Evolutionary conservation across 2,888 invertebrate genomes (phyloP).

Genomic region (Craniophora ligustri): DNA sequence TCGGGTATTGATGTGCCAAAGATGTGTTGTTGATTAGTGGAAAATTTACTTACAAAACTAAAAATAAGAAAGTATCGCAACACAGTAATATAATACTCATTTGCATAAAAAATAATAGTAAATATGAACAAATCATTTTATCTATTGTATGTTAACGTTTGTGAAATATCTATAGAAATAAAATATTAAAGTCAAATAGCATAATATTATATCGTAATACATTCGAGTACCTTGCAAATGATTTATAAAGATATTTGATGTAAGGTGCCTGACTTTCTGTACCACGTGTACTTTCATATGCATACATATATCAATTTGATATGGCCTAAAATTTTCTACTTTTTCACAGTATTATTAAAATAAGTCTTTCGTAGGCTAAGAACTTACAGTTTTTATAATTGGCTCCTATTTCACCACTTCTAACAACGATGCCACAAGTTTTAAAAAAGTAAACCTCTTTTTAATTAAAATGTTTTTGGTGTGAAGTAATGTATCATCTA

Average conservation of each 20-base stretch:
- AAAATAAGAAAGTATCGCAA: conserved; percentile 20
- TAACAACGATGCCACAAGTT: not conserved
- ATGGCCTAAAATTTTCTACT: conserved; percentile 70
- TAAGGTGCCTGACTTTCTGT: conserved; percentile 20
- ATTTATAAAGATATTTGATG: conserved; percentile 13
- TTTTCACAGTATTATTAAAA: conserved; percentile 77
- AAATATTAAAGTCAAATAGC: conserved; percentile 12
- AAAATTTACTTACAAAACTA: conserved; percentile 24
- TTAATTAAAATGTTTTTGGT: conserved; percentile 3
- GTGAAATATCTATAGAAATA: conserved; percentile 29
- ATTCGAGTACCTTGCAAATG: conserved; percentile 27
- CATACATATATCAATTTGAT: conserved; percentile 24
- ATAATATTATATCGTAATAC: conserved; percentile 8
- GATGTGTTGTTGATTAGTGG: conserved; percentile 35
- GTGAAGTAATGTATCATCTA: conserved; percentile 10
- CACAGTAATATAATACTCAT: conserved; percentile 51
- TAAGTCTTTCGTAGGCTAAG: conserved; percentile 57
- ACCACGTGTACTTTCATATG: conserved; percentile 20
- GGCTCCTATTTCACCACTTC: conserved; percentile 25
- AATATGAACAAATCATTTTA: conserved; percentile 26
- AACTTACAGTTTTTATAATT: conserved; percentile 24
- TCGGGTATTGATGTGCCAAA: conserved; percentile 61
- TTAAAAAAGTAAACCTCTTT: conserved; percentile 9
- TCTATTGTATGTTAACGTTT: conserved; percentile 42
- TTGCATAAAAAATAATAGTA: conserved; percentile 13